Evolutionary conservation across 2,888 invertebrate genomes (phyloP).

Genomic region (Tuta absoluta): DNA sequence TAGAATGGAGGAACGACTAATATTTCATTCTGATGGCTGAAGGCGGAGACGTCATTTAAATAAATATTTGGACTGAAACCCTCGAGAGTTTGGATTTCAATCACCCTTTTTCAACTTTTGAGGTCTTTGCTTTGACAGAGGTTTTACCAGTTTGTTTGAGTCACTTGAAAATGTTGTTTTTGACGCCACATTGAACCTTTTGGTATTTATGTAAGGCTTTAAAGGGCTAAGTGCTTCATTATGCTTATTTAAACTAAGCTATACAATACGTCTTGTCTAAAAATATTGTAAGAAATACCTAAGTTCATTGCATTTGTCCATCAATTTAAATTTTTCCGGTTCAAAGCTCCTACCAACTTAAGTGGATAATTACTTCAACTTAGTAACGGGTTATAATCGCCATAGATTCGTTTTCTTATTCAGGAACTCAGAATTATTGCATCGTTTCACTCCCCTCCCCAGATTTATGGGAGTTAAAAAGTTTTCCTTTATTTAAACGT

Average conservation of each 20-base stretch:
- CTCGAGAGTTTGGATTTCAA: conserved; percentile 49
- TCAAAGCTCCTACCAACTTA: too few relatives aligned
- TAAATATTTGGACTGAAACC: conserved; percentile 60
- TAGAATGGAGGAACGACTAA: neutral
- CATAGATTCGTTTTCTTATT: conserved; percentile 16
- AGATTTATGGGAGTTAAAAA: conserved; percentile 46
- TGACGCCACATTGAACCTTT: conserved; percentile 32
- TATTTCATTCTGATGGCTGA: conserved; percentile 38
- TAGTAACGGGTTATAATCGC: conserved; percentile 39
- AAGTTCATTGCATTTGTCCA: too few relatives aligned
- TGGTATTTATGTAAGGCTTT: conserved; percentile 26
- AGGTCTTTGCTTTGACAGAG: conserved; percentile 38
- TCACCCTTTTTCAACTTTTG: conserved; percentile 38
- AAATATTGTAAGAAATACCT: too few relatives aligned
- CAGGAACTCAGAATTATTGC: neutral
- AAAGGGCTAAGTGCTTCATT: conserved; percentile 9
- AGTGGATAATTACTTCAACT: neutral
- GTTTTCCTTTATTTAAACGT: conserved; percentile 41
- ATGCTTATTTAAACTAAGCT: neutral
- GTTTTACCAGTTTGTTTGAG: conserved; percentile 33
- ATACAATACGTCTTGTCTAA: too few relatives aligned
- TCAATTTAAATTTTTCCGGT: too few relatives aligned
- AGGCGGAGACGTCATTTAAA: conserved; percentile 56
- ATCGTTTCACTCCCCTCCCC: conserved; percentile 35
- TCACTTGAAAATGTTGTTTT: conserved; percentile 37